Evolutionary conservation across 1,140 invertebrate species (phyloP).

Genomic region (Delia radicum): DNA sequence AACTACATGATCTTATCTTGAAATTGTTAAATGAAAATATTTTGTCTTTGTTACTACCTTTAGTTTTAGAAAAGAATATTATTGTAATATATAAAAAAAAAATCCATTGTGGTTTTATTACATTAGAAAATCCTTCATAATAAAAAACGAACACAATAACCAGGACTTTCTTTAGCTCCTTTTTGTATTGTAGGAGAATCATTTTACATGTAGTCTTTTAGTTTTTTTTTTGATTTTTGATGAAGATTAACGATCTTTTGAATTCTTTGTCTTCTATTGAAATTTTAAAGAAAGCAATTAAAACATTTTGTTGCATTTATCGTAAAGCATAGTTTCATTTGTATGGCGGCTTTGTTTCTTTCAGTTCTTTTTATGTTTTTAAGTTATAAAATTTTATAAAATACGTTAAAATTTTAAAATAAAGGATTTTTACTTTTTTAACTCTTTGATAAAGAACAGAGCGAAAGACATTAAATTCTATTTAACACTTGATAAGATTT

Average conservation of each 20-base stretch:
- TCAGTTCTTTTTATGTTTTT: not conserved
- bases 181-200: not conserved
- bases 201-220: not conserved
- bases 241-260: not conserved
- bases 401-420: not conserved
- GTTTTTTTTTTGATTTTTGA: not conserved
- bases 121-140: not conserved
- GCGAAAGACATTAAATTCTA: not conserved
- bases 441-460: not conserved
- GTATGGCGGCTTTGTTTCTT: not conserved
- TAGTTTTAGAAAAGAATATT: not conserved
- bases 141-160: not conserved
- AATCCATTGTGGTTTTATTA: not conserved
- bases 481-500: slow-evolving; percentile 1
- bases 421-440: not conserved
- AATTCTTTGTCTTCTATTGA: not conserved
- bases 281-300: not conserved
- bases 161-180: not conserved
- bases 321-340: not conserved
- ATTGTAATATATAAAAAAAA: not conserved
- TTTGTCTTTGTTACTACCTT: not conserved
- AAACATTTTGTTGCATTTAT: not conserved
- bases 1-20: not conserved
- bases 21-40: not conserved
- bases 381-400: not conserved